These are phyloP conservation scores for Himalopsyche kuldschensis DNA, from an alignment of 2,888 invertebrate genomes.

Conservation along the genomic window DNA sequence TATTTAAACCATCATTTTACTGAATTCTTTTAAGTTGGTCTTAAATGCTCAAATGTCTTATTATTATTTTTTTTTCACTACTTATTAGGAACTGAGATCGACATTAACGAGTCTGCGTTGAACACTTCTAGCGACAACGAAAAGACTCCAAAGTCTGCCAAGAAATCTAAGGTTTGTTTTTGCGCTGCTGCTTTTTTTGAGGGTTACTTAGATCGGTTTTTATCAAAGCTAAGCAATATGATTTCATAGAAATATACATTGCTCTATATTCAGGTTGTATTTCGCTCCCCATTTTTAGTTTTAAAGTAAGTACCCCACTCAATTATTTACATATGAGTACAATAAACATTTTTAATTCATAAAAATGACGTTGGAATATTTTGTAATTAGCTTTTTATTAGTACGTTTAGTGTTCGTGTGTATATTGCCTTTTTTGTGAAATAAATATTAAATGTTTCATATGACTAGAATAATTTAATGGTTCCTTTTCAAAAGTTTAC, in stretches of 20 bases:
- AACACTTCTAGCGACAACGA: conserved; percentile 56
- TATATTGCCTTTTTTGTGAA: background rate
- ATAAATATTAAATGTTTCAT: background rate
- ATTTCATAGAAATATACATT: no score
- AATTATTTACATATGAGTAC: background rate
- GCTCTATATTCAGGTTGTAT: background rate
- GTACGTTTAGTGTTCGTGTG: background rate
- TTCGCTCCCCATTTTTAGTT: background rate
- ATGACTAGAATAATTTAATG: no score
- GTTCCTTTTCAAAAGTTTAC: no score
- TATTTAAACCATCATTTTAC: background rate
- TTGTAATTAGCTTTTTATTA: background rate
- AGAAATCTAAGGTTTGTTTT: conserved; percentile 52
- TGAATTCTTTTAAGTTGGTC: background rate
- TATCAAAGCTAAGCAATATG: no score
- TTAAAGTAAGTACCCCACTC: background rate
- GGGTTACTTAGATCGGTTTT: background rate
- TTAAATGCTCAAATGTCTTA: background rate
- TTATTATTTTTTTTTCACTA: conserved; percentile 5
- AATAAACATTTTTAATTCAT: background rate
- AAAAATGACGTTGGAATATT: background rate
- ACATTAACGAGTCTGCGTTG: conserved; percentile 49
- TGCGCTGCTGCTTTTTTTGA: background rate
- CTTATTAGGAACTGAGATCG: conserved; percentile 55
- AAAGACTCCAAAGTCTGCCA: conserved; percentile 49